A percentile compares a stretch with the other conserved stretches of the same genome.
Evolutionary conservation across 2,888 invertebrate genomes (phyloP).

Genomic region (Acanthosepion esculentum): DNA sequence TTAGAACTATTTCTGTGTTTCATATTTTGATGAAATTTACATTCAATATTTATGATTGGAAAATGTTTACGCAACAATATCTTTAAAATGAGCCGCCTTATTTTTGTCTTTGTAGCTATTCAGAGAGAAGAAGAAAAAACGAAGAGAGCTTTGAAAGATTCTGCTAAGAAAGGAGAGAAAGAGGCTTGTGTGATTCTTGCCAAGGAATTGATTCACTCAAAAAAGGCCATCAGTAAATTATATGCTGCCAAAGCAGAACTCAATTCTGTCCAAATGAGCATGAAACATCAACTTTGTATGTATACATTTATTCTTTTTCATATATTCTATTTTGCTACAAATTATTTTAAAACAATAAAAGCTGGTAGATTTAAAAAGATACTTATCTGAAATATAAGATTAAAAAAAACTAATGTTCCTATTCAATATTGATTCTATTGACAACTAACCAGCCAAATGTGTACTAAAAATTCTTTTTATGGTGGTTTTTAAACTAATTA

Average conservation of each 20-base stretch:
- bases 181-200: slow-evolving; percentile 95
- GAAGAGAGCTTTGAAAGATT: slow-evolving; percentile 92
- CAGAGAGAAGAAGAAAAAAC: slow-evolving; percentile 98
- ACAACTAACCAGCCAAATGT: too few relatives aligned
- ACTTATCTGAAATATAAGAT: too few relatives aligned
- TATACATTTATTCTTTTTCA: slow-evolving; percentile 47
- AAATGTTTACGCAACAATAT: too few relatives aligned
- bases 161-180: slow-evolving; percentile 94
- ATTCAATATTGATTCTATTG: too few relatives aligned
- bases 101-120: slow-evolving; percentile 81
- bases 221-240: slow-evolving; percentile 89
- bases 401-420: too few relatives aligned
- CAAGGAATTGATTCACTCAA: slow-evolving; percentile 90
- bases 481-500: too few relatives aligned
- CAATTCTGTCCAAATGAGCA: slow-evolving; percentile 95
- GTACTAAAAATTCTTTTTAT: too few relatives aligned
- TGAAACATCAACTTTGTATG: slow-evolving; percentile 96
- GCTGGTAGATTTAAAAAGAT: background rate
- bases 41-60: too few relatives aligned
- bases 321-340: background rate
- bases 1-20: too few relatives aligned
- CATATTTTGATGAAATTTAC: too few relatives aligned
- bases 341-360: background rate
- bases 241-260: slow-evolving; percentile 97
- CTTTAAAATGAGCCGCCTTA: background rate